A percentile compares a stretch with the other conserved stretches of the same genome.
phyloP scores from a whole-genome alignment of 2,888 invertebrate species.

The Phalera bucephala region DNA sequence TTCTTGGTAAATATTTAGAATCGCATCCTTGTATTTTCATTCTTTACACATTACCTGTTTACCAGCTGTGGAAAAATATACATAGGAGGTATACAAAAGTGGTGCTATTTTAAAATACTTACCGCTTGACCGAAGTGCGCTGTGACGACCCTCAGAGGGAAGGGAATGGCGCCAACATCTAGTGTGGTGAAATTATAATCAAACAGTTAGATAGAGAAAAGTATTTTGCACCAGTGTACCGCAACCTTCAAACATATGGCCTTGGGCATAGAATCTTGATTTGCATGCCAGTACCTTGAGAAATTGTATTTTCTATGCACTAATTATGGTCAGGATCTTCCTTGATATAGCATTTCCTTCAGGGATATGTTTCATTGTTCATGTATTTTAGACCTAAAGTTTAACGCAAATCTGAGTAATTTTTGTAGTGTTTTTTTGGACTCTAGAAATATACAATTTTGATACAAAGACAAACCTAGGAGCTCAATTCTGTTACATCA shows the following conservation, averaged over 20 bases:
- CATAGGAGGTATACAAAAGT: conserved; percentile 6
- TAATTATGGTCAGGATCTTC: no score
- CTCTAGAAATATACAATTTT: no score
- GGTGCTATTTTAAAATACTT: conserved; percentile 46
- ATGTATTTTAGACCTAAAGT: no score
- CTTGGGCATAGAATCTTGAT: conserved; percentile 10
- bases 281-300: conserved; percentile 7
- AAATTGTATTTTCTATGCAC: no score
- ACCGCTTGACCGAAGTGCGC: conserved; percentile 41
- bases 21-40: conserved; percentile 1
- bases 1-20: not conserved
- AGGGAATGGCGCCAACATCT: conserved; percentile 58
- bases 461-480: no score
- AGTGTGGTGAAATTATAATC: conserved; percentile 76
- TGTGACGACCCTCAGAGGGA: conserved; percentile 41
- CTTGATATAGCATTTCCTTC: no score
- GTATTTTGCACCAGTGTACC: conserved; percentile 22
- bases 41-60: conserved; percentile 24
- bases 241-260: conserved; percentile 21
- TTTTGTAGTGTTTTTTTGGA: no score
- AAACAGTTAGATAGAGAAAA: conserved; percentile 59
- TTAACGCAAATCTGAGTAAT: no score
- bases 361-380: no score
- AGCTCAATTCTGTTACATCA: no score
- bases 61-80: conserved; percentile 35